phyloP scores from a whole-genome alignment of 2,888 invertebrate genomes.

The Pardosa pseudoannulata region DNA sequence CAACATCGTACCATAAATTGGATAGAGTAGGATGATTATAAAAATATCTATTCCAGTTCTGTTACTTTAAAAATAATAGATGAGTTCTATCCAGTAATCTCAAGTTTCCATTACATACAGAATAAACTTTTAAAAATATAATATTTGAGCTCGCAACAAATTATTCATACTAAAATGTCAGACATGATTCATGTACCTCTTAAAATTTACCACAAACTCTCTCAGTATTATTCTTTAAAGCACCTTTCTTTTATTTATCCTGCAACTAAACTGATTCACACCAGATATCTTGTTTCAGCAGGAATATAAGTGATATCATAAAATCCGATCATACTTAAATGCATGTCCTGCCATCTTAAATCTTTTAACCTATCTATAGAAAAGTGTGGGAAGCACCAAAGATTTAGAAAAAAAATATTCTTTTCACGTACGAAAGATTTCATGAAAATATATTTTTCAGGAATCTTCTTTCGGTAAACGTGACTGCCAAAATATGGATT shows the following conservation, averaged over 20 bases:
- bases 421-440: background rate
- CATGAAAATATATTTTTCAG: background rate
- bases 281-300: conserved; percentile 1
- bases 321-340: conserved; percentile 2
- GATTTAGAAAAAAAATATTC: background rate
- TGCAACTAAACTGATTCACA: background rate
- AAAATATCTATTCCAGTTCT: no score
- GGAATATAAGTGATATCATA: conserved; percentile 9
- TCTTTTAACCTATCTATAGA: background rate
- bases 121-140: no score
- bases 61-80: no score
- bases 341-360: conserved; percentile 10
- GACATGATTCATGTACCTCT: no score
- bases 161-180: no score
- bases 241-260: background rate
- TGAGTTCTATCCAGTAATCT: no score
- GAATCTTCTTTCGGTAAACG: background rate
- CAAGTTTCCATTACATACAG: no score
- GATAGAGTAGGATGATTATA: no score
- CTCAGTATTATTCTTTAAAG: background rate
- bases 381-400: background rate
- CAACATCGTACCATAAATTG: no score
- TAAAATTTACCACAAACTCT: no score
- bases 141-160: no score
- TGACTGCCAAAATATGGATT: conserved; percentile 1